Base-by-base conservation (phyloP, 2,113 vertebrate species). In the Myotis yumanensis region DNA sequence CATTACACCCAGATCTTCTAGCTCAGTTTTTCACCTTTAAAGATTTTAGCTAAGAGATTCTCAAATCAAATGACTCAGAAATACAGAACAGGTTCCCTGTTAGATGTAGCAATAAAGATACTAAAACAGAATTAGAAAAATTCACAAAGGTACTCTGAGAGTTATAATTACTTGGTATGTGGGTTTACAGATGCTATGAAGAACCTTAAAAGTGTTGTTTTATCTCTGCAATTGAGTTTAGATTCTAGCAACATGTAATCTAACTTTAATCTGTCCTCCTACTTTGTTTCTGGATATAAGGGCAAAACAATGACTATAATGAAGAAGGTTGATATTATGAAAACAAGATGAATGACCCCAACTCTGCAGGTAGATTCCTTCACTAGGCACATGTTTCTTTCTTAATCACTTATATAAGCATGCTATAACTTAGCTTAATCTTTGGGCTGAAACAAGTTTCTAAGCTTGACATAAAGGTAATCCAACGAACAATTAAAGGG, bases 11-110 rank as follows among this genome's bases (percentile, higher is more conserved):
- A 87, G 16, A 86, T 92, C 20, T 82, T 59, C 25, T 32, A 90
- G 35, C 25, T 88, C 48, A 92, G 75, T 76, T 89, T 95, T 85
- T 93, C 75, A 94, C 48, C 51, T 28, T 43, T 35, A 75, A 37
- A 73, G 30, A 95, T 90, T 94, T 71, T 35, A 80, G 52, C 8
- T 64, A 95, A 89, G n/a, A 82, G 43, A 23, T 51, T 89, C 89
- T 80, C 73, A 92, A 93, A 89, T 77, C 71, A 91, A 92, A 64
- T 90, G 64, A 93, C 30, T 69, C 52, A 90, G 43, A 95, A 95
- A 75, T 23, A 93, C 28, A 94, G 64, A n/a, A 77, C 5, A 88
- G 17, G 28, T 76, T 91, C 20, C 43, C 48, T 51, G 8, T 68
- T 40, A 95, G 48, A 93, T 48, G 15, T 15, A 37, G 57, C 79